phyloP scores from a whole-genome alignment of 2,888 invertebrate genomes.

The Galerucella nymphaeae region DNA sequence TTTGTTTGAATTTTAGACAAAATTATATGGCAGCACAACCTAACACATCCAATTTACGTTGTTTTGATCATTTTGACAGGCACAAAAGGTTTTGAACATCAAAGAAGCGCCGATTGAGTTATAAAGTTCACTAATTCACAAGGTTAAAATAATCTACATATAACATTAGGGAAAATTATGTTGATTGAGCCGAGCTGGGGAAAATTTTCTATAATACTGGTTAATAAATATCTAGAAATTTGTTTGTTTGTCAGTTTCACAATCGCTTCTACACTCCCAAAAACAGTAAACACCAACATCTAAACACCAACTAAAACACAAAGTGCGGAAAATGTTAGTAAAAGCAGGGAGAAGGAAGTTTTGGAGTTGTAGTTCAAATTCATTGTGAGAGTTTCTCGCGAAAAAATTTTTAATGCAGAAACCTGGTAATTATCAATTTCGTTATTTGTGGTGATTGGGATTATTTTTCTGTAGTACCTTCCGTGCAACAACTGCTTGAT shows the following conservation, averaged over 20 bases:
- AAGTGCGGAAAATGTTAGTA: not conserved
- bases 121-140: too few relatives aligned
- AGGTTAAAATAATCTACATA: too few relatives aligned
- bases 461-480: too few relatives aligned
- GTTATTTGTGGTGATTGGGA: not conserved
- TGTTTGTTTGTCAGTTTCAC: not conserved
- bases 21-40: too few relatives aligned
- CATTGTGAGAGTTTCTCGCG: not conserved
- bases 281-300: slow-evolving; percentile 2
- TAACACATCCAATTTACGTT: too few relatives aligned
- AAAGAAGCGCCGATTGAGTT: too few relatives aligned
- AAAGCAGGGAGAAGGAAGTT: not conserved
- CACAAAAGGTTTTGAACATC: too few relatives aligned
- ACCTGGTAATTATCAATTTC: not conserved
- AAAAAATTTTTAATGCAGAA: not conserved
- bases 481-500: not conserved
- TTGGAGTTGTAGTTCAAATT: not conserved
- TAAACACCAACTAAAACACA: slow-evolving; percentile 13
- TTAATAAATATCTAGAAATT: not conserved
- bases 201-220: too few relatives aligned
- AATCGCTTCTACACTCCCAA: slow-evolving; percentile 1
- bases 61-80: too few relatives aligned
- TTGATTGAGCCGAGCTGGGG: too few relatives aligned
- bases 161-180: too few relatives aligned
- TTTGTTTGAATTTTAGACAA: too few relatives aligned